phyloP scores from a whole-genome alignment of 2,797 vertebrate genomes.

The Enteromius afrohamiltoni region DNA sequence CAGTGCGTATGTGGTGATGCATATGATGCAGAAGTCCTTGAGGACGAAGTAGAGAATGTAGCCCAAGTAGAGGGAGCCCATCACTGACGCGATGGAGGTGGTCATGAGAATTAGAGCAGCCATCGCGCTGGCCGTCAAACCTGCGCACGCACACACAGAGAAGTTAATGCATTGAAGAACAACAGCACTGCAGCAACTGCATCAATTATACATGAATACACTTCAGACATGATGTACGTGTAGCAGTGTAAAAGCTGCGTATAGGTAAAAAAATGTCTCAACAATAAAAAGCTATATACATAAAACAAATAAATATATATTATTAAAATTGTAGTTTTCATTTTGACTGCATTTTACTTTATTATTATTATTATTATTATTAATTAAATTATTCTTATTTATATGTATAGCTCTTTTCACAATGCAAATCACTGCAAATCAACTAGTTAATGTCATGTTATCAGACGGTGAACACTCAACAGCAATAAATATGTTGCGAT shows the following conservation, averaged over 20 bases:
- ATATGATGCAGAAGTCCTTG: conserved; percentile 98
- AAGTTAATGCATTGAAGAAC: conserved; percentile 4
- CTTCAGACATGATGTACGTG: background rate
- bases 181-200: background rate
- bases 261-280: too few relatives aligned
- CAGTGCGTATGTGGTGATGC: conserved; percentile 92
- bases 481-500: too few relatives aligned
- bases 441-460: too few relatives aligned
- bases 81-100: conserved; percentile 94
- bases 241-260: background rate
- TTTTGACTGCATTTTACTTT: background rate
- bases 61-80: conserved; percentile 95
- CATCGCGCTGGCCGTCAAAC: conserved; percentile 97
- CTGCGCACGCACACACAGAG: conserved; percentile 73
- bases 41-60: conserved; percentile 99
- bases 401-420: too few relatives aligned
- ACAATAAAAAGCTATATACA: background rate
- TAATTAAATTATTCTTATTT: too few relatives aligned
- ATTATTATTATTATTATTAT: too few relatives aligned
- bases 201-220: background rate
- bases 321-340: too few relatives aligned
- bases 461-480: too few relatives aligned
- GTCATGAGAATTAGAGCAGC: conserved; percentile 98
- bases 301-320: background rate
- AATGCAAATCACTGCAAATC: too few relatives aligned